Percentiles rank a stretch among this genome's conserved stretches.
Conservation (phyloP, 2,797 vertebrate genomes). For the Xiphorhynchus erythropygius region DNA sequence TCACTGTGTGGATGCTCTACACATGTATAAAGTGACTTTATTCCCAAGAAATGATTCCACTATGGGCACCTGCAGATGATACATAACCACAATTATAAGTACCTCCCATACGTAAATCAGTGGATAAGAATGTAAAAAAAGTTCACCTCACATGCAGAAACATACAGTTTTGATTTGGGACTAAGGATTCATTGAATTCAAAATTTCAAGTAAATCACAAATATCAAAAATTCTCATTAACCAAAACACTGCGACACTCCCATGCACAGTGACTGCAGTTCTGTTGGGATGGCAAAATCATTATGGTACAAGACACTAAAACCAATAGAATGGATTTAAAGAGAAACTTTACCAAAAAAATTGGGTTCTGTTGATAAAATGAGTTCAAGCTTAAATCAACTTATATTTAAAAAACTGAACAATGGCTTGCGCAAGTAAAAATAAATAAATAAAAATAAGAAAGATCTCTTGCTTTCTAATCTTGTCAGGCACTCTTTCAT, state of each 20-base stretch:
- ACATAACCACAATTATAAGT: neutral
- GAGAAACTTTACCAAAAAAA: neutral
- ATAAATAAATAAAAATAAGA: neutral
- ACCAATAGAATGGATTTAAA: neutral
- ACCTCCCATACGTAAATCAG: neutral
- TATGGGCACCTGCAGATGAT: neutral
- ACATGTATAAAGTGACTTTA: neutral
- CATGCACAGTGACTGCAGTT: neutral
- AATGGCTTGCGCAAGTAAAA: neutral
- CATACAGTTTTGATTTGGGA: neutral
- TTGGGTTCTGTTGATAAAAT: neutral
- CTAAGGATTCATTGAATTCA: neutral
- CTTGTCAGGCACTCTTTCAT: slow-evolving; percentile 1
- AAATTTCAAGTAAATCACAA: neutral
- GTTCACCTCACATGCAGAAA: neutral
- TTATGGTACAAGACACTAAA: neutral
- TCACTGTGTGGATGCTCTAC: neutral
- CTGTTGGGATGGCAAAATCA: neutral
- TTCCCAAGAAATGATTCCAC: neutral
- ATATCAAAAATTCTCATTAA: neutral
- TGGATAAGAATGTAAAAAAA: neutral
- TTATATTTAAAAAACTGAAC: neutral
- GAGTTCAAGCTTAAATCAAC: neutral
- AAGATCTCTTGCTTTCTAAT: slow-evolving; percentile 13
- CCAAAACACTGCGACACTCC: neutral